Conservation (phyloP, 2,888 invertebrate genomes). For the Troides helena region DNA sequence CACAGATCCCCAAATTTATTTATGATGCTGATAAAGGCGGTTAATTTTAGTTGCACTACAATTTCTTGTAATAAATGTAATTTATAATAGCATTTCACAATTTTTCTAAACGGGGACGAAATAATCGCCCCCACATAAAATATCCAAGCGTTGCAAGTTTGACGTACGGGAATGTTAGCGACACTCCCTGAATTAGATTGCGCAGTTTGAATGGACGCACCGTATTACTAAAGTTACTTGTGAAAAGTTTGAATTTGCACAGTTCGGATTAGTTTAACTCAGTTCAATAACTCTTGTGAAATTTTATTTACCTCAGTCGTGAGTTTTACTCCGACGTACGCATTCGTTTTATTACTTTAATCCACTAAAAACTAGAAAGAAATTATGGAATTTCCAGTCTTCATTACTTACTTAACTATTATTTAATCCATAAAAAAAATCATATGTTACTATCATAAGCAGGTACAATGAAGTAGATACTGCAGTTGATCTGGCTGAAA, state of each 20-base stretch:
- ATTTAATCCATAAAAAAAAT: background rate
- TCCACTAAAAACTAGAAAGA: background rate
- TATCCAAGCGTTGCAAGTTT: background rate
- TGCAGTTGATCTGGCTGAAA: too few relatives aligned
- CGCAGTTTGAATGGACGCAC: conserved; percentile 17
- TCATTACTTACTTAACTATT: background rate
- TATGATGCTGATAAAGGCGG: too few relatives aligned
- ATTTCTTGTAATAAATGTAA: too few relatives aligned
- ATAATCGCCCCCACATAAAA: background rate
- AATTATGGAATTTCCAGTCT: background rate
- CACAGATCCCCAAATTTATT: too few relatives aligned
- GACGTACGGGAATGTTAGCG: conserved; percentile 6
- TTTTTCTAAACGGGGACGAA: background rate
- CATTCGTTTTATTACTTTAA: background rate
- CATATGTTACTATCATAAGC: background rate
- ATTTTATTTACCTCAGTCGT: conserved; percentile 2
- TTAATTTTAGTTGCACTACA: too few relatives aligned
- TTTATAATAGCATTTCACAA: background rate
- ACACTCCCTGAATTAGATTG: conserved; percentile 19
- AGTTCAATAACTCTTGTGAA: conserved; percentile 14
- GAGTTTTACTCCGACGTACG: background rate
- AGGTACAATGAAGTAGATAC: background rate
- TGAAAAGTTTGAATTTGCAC: conserved; percentile 15
- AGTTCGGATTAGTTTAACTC: conserved; percentile 10
- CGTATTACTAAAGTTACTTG: conserved; percentile 14